A percentile compares a stretch with the other conserved stretches of the same genome.
These are phyloP conservation scores for Ceratosolen solmsi DNA, from an alignment of 1,140 invertebrate species.

Conservation along the genomic window DNA sequence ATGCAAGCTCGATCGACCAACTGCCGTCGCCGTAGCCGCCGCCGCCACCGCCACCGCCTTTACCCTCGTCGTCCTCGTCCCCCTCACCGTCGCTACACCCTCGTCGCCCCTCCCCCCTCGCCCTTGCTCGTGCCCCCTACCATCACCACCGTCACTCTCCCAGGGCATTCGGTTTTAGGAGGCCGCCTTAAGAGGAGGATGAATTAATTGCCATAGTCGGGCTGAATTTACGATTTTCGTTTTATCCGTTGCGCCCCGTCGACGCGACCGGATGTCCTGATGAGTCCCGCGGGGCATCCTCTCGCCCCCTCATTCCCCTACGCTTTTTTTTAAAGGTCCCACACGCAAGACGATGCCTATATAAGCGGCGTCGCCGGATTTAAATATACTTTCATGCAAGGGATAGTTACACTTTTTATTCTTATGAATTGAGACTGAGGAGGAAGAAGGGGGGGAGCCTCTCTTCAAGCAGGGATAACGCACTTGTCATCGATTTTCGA, in stretches of 20 bases:
- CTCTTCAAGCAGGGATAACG: no score
- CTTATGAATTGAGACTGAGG: no score
- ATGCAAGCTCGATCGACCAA: no score
- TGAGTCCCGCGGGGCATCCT: conserved; percentile 57
- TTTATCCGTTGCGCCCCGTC: conserved; percentile 36
- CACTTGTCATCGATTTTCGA: background rate
- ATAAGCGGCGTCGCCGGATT: background rate
- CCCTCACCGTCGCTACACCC: no score
- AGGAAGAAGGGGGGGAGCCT: no score
- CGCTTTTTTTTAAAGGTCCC: background rate
- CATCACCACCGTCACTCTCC: no score
- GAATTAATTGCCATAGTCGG: conserved; percentile 36
- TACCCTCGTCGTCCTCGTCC: no score
- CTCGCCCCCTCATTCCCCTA: background rate
- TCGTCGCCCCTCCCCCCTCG: no score
- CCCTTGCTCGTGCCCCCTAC: no score
- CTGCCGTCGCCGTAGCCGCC: no score
- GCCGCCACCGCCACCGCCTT: no score
- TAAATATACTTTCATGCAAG: conserved; percentile 31
- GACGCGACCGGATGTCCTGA: conserved; percentile 62
- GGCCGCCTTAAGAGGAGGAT: background rate
- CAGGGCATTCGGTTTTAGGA: no score
- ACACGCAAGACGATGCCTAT: background rate
- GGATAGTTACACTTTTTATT: background rate
- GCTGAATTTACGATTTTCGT: conserved; percentile 40